Evolutionary conservation across 2,888 invertebrate genomes (phyloP).

Genomic region (Epistrophe eligans): DNA sequence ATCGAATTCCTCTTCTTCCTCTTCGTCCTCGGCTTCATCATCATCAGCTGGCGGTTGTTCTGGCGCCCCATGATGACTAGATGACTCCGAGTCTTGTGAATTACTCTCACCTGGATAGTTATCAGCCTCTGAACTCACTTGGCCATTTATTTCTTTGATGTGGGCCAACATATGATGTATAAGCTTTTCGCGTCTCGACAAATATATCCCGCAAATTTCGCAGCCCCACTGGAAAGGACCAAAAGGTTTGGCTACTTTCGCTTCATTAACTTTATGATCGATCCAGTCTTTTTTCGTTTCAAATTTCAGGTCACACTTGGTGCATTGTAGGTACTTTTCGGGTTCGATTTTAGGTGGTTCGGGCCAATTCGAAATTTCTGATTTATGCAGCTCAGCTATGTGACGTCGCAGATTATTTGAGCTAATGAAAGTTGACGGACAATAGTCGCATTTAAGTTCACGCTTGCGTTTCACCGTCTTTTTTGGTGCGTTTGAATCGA

Average conservation of each 20-base stretch:
- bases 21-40: slow-evolving; percentile 59
- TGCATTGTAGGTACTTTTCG: slow-evolving; percentile 81
- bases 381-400: slow-evolving; percentile 83
- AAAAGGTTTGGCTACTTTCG: slow-evolving; percentile 81
- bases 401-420: slow-evolving; percentile 83
- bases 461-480: slow-evolving; percentile 81
- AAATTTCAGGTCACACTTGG: slow-evolving; percentile 81
- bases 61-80: slow-evolving; percentile 50
- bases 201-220: slow-evolving; percentile 83
- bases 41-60: slow-evolving; percentile 51
- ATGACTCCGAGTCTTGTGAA: slow-evolving; percentile 66
- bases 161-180: slow-evolving; percentile 83
- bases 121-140: slow-evolving; percentile 45
- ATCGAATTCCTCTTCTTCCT: slow-evolving; percentile 55
- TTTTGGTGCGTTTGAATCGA: slow-evolving; percentile 77
- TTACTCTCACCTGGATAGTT: slow-evolving; percentile 65
- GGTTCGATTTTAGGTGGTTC: slow-evolving; percentile 81
- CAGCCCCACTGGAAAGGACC: slow-evolving; percentile 84
- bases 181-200: slow-evolving; percentile 83
- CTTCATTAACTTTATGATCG: slow-evolving; percentile 83
- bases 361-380: slow-evolving; percentile 81
- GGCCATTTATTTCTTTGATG: slow-evolving; percentile 80
- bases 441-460: slow-evolving; percentile 83
- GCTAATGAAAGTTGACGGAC: slow-evolving; percentile 83
- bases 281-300: slow-evolving; percentile 82